Base-by-base conservation (phyloP, 2,888 invertebrate species). In the Encarsia formosa region DNA sequence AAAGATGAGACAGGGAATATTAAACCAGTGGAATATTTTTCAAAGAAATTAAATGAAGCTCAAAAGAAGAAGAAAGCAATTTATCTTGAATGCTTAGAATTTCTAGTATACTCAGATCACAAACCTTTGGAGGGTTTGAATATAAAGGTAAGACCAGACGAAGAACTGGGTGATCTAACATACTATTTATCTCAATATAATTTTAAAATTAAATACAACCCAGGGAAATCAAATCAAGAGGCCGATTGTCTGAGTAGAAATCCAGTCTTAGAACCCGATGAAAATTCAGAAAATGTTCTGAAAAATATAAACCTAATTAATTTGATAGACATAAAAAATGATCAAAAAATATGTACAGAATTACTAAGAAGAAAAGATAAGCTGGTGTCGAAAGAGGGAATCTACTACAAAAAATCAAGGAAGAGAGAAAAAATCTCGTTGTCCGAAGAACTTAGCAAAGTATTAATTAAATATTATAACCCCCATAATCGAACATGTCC, bases 221-320 rank as follows among this genome's bases (percentile, higher is more conserved):
- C 58, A 16, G 62, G 59, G 8, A 59, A 58, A n/a, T n/a, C n/a
- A n/a, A n/a, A n/a, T n/a, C n/a, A n/a, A n/a, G n/a, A n/a, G n/a
- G n/a, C n/a, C n/a, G n/a, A n/a, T n/a, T n/a, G n/a, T n/a, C n/a
- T n/a, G n/a, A n/a, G n/a, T n/a, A n/a, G n/a, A n/a, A n/a, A 56
- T 18, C 32, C 1, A 61, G 61, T 11, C 0, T 45, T 60, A 23
- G 53, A 57, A 41, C 22, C 54, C 37, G 5, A 52, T n/a, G 56
- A 61, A 41, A 55, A 62, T 19, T 32, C 9, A 42, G 59, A 59
- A 9, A 57, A 62, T 29, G 4, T 26, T 13, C 46, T 59, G 46
- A 60, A 54, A 56, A 52, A 49, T 16, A 53, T 61, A 31, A 61
- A 61, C 35, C 40, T 52, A 16, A 57, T 63, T 38, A 52, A 37